Conservation (phyloP, 2,888 invertebrate genomes). For the Megalurothrips usitatus region DNA sequence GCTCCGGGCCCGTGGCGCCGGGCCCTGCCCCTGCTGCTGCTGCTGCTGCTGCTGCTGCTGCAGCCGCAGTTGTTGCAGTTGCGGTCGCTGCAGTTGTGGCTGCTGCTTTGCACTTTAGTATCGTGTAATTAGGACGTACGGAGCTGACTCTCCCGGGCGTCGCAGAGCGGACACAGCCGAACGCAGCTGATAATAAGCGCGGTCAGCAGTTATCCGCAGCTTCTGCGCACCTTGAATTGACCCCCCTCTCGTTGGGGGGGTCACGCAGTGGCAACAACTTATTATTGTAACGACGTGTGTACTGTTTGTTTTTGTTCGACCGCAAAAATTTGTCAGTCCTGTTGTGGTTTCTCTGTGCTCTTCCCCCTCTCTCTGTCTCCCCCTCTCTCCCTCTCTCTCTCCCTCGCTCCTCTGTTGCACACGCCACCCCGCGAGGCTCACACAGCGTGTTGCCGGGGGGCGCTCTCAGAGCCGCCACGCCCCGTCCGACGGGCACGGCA, state of each 20-base stretch:
- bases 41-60: neutral
- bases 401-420: neutral
- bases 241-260: no score
- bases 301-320: no score
- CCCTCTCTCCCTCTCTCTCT: conserved; percentile 27
- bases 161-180: neutral
- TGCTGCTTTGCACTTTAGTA: neutral
- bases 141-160: neutral
- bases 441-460: neutral
- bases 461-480: neutral
- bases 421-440: neutral
- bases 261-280: no score
- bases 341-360: no score
- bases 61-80: no score
- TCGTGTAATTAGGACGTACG: neutral
- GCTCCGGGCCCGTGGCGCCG: neutral
- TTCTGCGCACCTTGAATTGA: no score
- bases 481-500: neutral
- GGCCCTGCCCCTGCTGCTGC: no score
- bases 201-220: no score
- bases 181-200: no score
- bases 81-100: neutral
- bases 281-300: no score
- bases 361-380: no score
- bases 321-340: no score